phyloP scores from a whole-genome alignment of 2,113 vertebrate genomes.

The Stigmatopora nigra region DNA sequence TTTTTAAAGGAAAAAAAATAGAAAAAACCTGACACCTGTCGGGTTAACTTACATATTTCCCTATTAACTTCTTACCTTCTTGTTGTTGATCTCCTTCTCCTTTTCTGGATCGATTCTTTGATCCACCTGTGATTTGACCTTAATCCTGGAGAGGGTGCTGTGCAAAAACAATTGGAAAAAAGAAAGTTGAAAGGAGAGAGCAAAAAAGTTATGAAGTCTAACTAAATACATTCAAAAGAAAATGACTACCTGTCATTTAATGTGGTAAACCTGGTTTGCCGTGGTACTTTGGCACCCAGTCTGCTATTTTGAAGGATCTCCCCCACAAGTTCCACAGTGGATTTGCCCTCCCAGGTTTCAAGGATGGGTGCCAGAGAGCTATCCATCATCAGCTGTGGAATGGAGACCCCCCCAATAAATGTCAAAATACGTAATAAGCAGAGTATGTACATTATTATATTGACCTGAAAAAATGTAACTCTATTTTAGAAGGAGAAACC shows the following conservation, averaged over 20 bases:
- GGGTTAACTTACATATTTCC: too few species aligned
- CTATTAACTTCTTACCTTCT: constrained; percentile 72
- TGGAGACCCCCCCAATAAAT: too few species aligned
- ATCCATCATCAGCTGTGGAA: constrained; percentile 75
- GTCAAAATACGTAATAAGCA: too few species aligned
- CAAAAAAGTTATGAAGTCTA: neutral
- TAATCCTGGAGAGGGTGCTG: constrained; percentile 23
- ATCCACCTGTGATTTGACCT: constrained; percentile 48
- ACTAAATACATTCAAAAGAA: neutral
- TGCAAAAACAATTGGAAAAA: neutral
- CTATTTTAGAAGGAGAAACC: too few species aligned
- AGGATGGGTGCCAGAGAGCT: constrained; percentile 80
- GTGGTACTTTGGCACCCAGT: constrained; percentile 24
- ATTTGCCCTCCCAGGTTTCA: constrained; percentile 80
- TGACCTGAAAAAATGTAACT: neutral
- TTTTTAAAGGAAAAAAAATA: too few species aligned
- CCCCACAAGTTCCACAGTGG: constrained; percentile 86
- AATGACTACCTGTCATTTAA: constrained; percentile 53
- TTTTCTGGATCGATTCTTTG: constrained; percentile 65
- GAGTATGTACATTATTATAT: too few species aligned
- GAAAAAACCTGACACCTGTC: too few species aligned
- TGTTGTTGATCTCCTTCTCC: constrained; percentile 77
- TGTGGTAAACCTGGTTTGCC: constrained; percentile 55
- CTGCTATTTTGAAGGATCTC: constrained; percentile 76
- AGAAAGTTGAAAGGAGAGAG: neutral